Percentiles rank a stretch among this genome's conserved stretches.
Evolutionary conservation across 2,113 vertebrate genomes (phyloP).

Genomic region (Callocephalon fimbriatum): DNA sequence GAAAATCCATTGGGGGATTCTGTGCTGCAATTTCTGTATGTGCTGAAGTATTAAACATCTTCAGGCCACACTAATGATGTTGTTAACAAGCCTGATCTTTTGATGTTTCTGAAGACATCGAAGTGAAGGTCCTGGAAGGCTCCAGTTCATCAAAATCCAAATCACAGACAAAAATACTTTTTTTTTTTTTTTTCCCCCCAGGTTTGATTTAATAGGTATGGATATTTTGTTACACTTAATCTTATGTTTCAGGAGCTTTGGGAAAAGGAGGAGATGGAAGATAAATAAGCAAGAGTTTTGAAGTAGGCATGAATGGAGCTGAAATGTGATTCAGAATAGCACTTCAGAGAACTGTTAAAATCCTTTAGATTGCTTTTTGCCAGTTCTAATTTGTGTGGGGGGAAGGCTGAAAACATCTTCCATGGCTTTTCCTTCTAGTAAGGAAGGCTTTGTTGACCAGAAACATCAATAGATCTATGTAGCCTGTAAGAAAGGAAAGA

Average conservation of each 20-base stretch:
- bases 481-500: not conserved
- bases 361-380: not conserved
- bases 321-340: not conserved
- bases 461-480: not conserved
- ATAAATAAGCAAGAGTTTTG: conserved; percentile 15
- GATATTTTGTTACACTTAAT: conserved; percentile 49
- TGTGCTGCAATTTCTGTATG: conserved; percentile 14
- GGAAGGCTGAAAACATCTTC: not conserved
- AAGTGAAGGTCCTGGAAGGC: conserved; percentile 49
- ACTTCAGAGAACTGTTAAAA: not conserved
- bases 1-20: conserved; percentile 21
- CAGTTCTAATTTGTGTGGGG: not conserved
- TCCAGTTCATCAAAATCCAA: conserved; percentile 36
- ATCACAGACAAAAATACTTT: conserved; percentile 15
- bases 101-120: conserved; percentile 70
- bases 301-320: not conserved
- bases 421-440: not conserved
- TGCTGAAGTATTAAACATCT: conserved; percentile 47
- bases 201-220: conserved; percentile 51
- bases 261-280: conserved; percentile 12
- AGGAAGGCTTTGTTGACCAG: not conserved
- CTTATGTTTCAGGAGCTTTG: conserved; percentile 3
- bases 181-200: not conserved
- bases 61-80: conserved; percentile 45
- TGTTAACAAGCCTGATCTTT: conserved; percentile 64